A percentile compares a stretch with the other conserved stretches of the same genome.
phyloP scores from a whole-genome alignment of 2,113 vertebrate species.

The Pholis gunnellus region DNA sequence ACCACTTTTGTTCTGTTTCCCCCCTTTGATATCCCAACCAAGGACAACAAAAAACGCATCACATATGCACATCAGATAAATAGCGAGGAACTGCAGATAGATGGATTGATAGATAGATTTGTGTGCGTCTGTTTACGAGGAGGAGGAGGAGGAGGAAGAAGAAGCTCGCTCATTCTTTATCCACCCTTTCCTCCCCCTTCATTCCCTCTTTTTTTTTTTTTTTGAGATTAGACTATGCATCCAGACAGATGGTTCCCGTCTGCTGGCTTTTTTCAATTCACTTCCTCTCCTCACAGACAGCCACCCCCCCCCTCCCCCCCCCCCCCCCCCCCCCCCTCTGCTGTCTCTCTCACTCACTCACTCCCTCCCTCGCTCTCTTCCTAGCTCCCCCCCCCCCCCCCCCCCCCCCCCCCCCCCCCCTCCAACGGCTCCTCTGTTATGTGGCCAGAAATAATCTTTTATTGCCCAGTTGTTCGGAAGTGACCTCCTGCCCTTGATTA shows the following conservation, averaged over 20 bases:
- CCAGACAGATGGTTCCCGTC: constrained; percentile 98
- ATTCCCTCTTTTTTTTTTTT: constrained; percentile 40
- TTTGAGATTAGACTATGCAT: constrained; percentile 86
- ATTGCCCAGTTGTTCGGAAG: constrained; percentile 99
- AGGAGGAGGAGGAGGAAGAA: constrained; percentile 28
- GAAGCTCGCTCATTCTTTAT: constrained; percentile 43
- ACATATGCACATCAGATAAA: constrained; percentile 41
- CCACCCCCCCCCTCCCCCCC: constrained; percentile 58
- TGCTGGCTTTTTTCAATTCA: constrained; percentile 94
- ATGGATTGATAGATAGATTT: constrained; percentile 2
- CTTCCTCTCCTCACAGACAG: constrained; percentile 91
- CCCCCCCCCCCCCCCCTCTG: constrained; percentile 60
- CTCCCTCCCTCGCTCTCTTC: constrained; percentile 68
- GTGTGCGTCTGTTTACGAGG: constrained; percentile 22
- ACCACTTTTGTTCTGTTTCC: constrained; percentile 57
- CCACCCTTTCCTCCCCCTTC: constrained; percentile 55
- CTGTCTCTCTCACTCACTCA: constrained; percentile 66
- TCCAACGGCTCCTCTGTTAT: constrained; percentile 90
- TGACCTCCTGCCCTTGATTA: constrained; percentile 99
- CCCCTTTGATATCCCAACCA: constrained; percentile 67
- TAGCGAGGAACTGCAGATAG: constrained; percentile 11
- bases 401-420: constrained; percentile 57
- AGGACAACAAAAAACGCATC: constrained; percentile 46
- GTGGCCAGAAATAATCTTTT: constrained; percentile 98
- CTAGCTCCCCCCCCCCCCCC: constrained; percentile 4